Conservation (phyloP, 2,888 invertebrate species). For the Leptothorax acervorum region DNA sequence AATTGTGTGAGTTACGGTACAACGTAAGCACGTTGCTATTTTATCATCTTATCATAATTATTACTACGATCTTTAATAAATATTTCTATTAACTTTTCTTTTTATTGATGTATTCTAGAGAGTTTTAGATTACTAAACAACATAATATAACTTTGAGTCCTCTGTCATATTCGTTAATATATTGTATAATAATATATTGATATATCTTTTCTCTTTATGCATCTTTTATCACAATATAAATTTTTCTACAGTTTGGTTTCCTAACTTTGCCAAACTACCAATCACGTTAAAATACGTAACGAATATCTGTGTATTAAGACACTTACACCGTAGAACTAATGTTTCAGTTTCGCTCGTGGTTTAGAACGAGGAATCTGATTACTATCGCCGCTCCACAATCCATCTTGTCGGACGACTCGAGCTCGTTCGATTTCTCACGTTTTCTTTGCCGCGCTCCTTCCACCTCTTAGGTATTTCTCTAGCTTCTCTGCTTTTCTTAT, state of each 20-base stretch:
- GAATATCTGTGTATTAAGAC: conserved; percentile 6
- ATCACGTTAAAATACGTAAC: neutral
- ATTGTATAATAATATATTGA: neutral
- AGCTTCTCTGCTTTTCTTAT: conserved; percentile 35
- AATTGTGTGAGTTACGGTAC: conserved; percentile 1
- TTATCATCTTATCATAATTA: neutral
- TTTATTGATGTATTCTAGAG: neutral
- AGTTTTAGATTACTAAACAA: neutral
- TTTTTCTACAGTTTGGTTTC: neutral
- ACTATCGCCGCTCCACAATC: conserved; percentile 43
- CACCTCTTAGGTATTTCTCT: conserved; percentile 12
- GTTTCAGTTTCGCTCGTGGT: conserved; percentile 34
- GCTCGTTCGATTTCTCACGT: conserved; percentile 50
- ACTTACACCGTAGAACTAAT: conserved; percentile 8
- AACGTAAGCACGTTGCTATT: neutral
- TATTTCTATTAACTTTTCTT: neutral
- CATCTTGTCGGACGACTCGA: conserved; percentile 46
- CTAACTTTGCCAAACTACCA: neutral
- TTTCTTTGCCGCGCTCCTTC: conserved; percentile 35
- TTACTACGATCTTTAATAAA: neutral
- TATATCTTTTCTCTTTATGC: neutral
- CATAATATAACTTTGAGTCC: neutral
- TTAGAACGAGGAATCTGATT: conserved; percentile 48
- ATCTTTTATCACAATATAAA: neutral
- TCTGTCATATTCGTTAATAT: neutral